phyloP scores from a whole-genome alignment of 2,797 vertebrate genomes.

The Pampus argenteus region DNA sequence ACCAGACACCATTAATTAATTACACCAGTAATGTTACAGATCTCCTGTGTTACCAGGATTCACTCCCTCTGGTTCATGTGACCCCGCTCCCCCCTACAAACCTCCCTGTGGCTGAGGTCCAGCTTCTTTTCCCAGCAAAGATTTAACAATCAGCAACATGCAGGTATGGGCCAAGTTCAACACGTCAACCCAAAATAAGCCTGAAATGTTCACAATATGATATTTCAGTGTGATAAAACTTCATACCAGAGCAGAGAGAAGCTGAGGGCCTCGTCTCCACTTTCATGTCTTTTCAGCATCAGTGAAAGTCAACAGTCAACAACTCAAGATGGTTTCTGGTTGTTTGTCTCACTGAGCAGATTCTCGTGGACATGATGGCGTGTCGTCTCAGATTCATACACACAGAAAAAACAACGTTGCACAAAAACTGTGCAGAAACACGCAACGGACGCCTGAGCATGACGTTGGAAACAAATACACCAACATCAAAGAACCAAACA shows the following conservation, averaged over 20 bases:
- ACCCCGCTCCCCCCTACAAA: background rate
- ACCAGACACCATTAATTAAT: too few species aligned
- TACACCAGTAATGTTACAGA: too few species aligned
- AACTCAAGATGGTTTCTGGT: background rate
- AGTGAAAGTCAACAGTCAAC: background rate
- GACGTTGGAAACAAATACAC: background rate
- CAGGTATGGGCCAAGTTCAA: slow-evolving; percentile 49
- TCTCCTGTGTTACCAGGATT: too few species aligned
- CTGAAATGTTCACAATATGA: slow-evolving; percentile 31
- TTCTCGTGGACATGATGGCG: background rate
- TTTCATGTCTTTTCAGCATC: slow-evolving; percentile 18
- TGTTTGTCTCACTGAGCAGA: background rate
- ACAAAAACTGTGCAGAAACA: background rate
- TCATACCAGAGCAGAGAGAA: background rate
- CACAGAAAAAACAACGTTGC: background rate
- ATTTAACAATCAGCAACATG: slow-evolving; percentile 40
- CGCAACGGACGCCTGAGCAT: too few species aligned
- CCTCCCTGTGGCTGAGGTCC: slow-evolving; percentile 22
- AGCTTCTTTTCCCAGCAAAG: slow-evolving; percentile 47
- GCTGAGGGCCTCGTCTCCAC: slow-evolving; percentile 5
- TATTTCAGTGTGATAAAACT: slow-evolving; percentile 22
- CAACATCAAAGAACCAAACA: background rate
- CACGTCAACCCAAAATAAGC: slow-evolving; percentile 24
- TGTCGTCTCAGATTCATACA: background rate
- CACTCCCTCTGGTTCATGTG: too few species aligned